A percentile compares a stretch with the other conserved stretches of the same genome.
Conservation (phyloP, 2,888 invertebrate species). For the Lasioglossum zephyrum region DNA sequence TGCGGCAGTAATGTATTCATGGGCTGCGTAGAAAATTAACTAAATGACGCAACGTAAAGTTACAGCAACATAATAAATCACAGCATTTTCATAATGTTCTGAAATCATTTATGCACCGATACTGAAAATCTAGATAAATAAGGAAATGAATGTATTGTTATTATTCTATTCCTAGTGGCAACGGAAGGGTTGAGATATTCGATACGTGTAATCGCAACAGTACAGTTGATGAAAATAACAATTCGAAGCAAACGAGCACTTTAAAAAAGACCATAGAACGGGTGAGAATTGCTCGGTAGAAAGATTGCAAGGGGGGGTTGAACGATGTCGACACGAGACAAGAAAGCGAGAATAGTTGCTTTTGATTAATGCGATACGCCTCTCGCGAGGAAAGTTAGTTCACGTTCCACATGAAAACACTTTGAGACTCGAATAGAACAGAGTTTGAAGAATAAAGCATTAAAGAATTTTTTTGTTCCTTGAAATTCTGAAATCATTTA, state of each 20-base stretch:
- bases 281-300: slow-evolving; percentile 30
- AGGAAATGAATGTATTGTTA: not conserved
- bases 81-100: not conserved
- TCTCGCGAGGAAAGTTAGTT: slow-evolving; percentile 48
- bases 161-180: not conserved
- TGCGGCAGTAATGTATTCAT: slow-evolving; percentile 16
- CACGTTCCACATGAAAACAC: slow-evolving; percentile 1
- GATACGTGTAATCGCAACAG: not conserved
- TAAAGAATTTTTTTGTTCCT: not conserved
- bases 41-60: not conserved
- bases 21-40: slow-evolving; percentile 8
- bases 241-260: slow-evolving; percentile 26
- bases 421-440: slow-evolving; percentile 4
- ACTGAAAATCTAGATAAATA: not conserved
- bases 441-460: slow-evolving; percentile 3
- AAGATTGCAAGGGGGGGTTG: slow-evolving; percentile 40
- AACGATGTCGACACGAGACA: slow-evolving; percentile 47
- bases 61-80: not conserved
- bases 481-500: too few species aligned
- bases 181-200: not conserved
- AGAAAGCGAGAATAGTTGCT: slow-evolving; percentile 63
- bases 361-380: slow-evolving; percentile 69
- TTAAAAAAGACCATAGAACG: slow-evolving; percentile 23
- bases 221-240: slow-evolving; percentile 24
- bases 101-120: not conserved